Evolutionary conservation across 2,888 invertebrate genomes (phyloP).

Genomic region (Saturnia pavonia): DNA sequence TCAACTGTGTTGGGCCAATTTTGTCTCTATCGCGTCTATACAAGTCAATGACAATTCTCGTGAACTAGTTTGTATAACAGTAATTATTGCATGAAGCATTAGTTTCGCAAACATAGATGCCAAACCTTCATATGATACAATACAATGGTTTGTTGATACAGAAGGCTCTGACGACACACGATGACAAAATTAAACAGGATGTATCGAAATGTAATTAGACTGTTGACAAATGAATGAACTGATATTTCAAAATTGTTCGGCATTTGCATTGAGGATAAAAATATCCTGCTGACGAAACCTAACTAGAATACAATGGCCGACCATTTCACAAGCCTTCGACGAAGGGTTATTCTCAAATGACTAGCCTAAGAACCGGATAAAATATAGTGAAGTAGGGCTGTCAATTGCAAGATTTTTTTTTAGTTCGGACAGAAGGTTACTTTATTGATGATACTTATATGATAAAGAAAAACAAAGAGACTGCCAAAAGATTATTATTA

Average conservation of each 20-base stretch:
- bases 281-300: conserved; percentile 12
- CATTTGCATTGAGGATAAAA: neutral
- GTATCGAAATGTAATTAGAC: neutral
- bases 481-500: too few species aligned
- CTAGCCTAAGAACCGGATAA: conserved; percentile 16
- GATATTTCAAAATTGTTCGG: neutral
- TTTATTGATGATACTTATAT: too few species aligned
- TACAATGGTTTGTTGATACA: too few species aligned
- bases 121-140: too few species aligned
- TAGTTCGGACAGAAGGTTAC: too few species aligned
- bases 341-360: conserved; percentile 17
- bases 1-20: too few species aligned
- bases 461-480: too few species aligned
- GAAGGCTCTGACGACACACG: neutral
- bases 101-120: too few species aligned
- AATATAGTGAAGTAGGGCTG: conserved; percentile 1
- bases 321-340: conserved; percentile 8
- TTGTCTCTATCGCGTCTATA: too few species aligned
- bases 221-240: neutral
- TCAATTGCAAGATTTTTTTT: neutral
- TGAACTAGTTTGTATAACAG: too few species aligned
- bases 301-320: conserved; percentile 2
- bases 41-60: too few species aligned
- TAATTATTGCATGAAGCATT: too few species aligned
- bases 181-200: neutral